A percentile compares a stretch with the other conserved stretches of the same genome.
Evolutionary conservation across 1,140 invertebrate genomes (phyloP).

Genomic region (Chironomus tepperi): DNA sequence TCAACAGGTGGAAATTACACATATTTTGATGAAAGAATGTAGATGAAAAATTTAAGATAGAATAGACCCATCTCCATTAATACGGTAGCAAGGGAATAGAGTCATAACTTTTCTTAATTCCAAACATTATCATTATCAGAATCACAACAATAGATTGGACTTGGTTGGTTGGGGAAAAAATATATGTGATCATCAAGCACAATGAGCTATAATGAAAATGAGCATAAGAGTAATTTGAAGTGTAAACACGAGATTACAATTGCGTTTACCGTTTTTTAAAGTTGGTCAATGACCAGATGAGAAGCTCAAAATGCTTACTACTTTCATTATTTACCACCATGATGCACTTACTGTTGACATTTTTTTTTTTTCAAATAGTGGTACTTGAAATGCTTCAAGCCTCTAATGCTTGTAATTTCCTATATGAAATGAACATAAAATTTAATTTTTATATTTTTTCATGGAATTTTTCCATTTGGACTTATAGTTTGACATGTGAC

Average conservation of each 20-base stretch:
- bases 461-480: neutral
- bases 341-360: constrained; percentile 10
- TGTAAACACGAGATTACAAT: constrained; percentile 4
- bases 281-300: constrained; percentile 2
- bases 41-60: neutral
- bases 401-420: neutral
- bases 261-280: constrained; percentile 4
- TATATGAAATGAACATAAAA: neutral
- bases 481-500: neutral
- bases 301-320: neutral
- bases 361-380: neutral
- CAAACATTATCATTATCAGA: too few species aligned
- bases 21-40: neutral
- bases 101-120: neutral
- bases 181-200: neutral
- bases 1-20: neutral
- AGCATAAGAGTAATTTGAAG: constrained; percentile 9
- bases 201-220: constrained; percentile 7
- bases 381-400: neutral
- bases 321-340: neutral
- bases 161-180: too few species aligned
- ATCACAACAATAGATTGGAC: too few species aligned
- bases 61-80: neutral
- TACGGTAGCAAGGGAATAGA: neutral
- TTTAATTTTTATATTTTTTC: neutral